Evolutionary conservation across 2,797 vertebrate species (phyloP), one percentile per base, ranked within the genome.

Genomic region (Hozukius guyotensis): DNA sequence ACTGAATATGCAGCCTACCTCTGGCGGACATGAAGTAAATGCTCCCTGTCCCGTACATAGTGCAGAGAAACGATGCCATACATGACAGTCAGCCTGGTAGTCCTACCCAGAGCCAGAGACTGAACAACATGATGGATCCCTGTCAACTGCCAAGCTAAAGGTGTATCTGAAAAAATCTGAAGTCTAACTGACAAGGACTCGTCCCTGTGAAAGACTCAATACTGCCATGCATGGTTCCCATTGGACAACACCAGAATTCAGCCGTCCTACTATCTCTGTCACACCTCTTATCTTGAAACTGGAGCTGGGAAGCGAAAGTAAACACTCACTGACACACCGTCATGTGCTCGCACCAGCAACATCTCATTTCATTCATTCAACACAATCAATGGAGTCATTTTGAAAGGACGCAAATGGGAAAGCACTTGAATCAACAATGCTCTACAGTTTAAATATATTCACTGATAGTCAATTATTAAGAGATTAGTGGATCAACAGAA

Each of bases 11-110:
- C 32, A 59, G 61, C 96, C 95, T 96, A 97, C 97, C 97, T 97
- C 96, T 96, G 96, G 61, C 96, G 92, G 76, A 96, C 94, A 81
- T 96, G 96, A 86, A 96, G 93, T 70, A 96, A 96, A 77, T 86
- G 92, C 76, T 97, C 95, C 82, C 95, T 76, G 79, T 92, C 96
- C 72, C 72, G 94, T 89, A 93, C 93, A 88, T 87, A 95, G 87
- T 92, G 85, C 88, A 94, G 87, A 89, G 84, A 87, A 87, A 90
- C 56, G 85, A 78, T 91, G 81, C 94, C 95, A 93, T 96, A 96
- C 96, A 97, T 97, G 56, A 85, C 93, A 92, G 92, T 92, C 92
- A 94, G 89, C 52, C 78, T 81, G 79, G 86, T 79, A 82, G 29
- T 80, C 76, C 57, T 64, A 74, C 75, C 59, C n/a, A 80, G n/a